Conservation (phyloP, 1,140 invertebrate species). For the Drosophila hydei region DNA sequence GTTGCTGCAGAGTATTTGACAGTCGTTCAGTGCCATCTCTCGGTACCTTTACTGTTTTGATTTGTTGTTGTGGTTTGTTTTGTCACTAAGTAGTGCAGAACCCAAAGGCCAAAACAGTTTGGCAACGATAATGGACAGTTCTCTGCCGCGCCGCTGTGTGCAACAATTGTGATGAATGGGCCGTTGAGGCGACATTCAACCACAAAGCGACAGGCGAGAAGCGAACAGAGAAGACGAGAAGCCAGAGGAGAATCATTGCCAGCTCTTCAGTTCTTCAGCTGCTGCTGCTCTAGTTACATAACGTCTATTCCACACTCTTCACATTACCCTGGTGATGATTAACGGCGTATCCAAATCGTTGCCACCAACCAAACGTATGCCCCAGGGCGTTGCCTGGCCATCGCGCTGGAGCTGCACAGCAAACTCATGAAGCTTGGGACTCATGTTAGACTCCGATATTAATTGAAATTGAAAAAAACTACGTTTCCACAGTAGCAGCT, state of each 20-base stretch:
- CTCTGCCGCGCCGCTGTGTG: constrained; percentile 21
- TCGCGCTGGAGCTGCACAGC: constrained; percentile 91
- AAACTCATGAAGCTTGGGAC: constrained; percentile 88
- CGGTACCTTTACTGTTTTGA: constrained; percentile 60
- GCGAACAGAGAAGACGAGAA: not conserved
- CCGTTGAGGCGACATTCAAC: constrained; percentile 40
- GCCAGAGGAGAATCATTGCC: constrained; percentile 27
- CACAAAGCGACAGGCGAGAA: constrained; percentile 42
- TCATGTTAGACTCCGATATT: constrained; percentile 69
- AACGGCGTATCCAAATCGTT: constrained; percentile 94
- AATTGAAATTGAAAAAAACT: constrained; percentile 4
- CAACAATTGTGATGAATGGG: constrained; percentile 63
- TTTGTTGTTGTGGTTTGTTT: constrained; percentile 66
- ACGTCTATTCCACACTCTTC: constrained; percentile 52
- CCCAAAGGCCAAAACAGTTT: constrained; percentile 69
- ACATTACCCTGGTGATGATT: constrained; percentile 92
- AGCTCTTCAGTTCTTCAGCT: constrained; percentile 13
- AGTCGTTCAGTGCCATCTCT: constrained; percentile 15
- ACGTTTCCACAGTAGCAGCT: constrained; percentile 11
- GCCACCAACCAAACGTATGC: constrained; percentile 95
- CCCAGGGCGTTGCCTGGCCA: constrained; percentile 92
- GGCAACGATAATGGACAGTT: constrained; percentile 42
- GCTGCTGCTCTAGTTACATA: constrained; percentile 65
- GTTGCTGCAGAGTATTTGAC: constrained; percentile 10
- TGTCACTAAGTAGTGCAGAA: constrained; percentile 53